A percentile compares a stretch with the other conserved stretches of the same genome.
Conservation (phyloP, 2,113 vertebrate genomes). For the Melospiza georgiana region DNA sequence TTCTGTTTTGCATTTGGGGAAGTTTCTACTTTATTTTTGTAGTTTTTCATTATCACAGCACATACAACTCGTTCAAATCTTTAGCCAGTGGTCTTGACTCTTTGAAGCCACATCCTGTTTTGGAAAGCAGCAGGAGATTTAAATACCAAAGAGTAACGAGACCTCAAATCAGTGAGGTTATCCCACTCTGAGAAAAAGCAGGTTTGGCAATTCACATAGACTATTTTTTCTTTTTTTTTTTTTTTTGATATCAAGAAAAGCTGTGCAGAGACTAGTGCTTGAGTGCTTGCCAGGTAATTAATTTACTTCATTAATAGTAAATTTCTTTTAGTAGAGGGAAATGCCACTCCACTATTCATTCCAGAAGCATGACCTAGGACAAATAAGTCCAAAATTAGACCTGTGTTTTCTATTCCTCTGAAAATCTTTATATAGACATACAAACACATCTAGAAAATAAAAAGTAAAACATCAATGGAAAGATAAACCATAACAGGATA, state of each 20-base stretch:
- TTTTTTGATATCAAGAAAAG: not conserved
- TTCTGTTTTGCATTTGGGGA: not conserved
- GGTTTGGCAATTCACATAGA: not conserved
- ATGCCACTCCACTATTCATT: not conserved
- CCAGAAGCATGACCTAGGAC: not conserved
- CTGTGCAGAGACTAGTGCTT: not conserved
- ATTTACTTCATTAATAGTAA: not conserved
- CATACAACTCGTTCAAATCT: not conserved
- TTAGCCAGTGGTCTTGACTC: not conserved
- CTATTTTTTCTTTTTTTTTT: not conserved
- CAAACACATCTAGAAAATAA: not conserved
- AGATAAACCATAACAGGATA: not conserved
- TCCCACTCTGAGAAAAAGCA: not conserved
- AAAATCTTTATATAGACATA: not conserved
- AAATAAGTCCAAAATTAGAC: not conserved
- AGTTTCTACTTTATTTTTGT: not conserved
- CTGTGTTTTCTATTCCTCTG: not conserved
- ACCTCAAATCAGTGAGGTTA: not conserved
- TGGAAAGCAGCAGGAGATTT: not conserved
- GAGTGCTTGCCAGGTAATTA: not conserved
- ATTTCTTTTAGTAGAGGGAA: not conserved
- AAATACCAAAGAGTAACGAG: not conserved
- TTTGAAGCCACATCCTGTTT: not conserved
- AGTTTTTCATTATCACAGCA: not conserved
- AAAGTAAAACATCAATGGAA: not conserved